Percentiles rank a stretch among this genome's conserved stretches.
Evolutionary conservation across 2,113 vertebrate genomes (phyloP).

Genomic region (Echinops telfairi): DNA sequence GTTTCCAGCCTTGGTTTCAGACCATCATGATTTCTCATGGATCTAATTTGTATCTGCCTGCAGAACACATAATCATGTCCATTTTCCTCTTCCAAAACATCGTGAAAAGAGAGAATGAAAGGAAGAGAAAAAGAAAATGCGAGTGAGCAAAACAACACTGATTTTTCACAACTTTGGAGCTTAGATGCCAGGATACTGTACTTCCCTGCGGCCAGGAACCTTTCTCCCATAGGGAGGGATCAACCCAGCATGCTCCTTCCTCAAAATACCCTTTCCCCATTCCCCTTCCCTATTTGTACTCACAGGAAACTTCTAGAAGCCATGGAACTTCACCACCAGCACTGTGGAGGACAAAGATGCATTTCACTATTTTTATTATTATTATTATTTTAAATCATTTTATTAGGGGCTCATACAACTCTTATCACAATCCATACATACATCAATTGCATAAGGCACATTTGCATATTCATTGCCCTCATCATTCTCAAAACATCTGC

Average conservation of each 20-base stretch:
- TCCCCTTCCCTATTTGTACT: not conserved
- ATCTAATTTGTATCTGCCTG: not conserved
- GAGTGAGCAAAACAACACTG: not conserved
- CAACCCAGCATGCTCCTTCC: not conserved
- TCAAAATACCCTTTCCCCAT: too few species aligned
- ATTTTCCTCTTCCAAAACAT: not conserved
- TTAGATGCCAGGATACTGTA: not conserved
- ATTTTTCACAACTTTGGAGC: too few species aligned
- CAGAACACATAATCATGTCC: not conserved
- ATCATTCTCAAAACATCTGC: too few species aligned
- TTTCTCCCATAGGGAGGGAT: not conserved
- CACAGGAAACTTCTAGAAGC: not conserved
- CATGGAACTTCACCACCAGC: not conserved
- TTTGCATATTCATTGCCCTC: too few species aligned
- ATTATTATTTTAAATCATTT: too few species aligned
- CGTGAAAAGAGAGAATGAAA: not conserved
- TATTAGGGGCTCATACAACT: too few species aligned
- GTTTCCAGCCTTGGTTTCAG: not conserved
- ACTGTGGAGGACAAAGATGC: not conserved
- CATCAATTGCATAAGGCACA: too few species aligned
- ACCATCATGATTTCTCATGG: not conserved
- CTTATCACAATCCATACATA: too few species aligned
- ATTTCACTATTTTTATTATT: too few species aligned
- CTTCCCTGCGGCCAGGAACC: not conserved
- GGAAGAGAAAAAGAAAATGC: not conserved